These are phyloP conservation scores for Ophiothrix spiculata DNA, from an alignment of 35 echinoderm and acorn worm species.

Conservation along the genomic window DNA sequence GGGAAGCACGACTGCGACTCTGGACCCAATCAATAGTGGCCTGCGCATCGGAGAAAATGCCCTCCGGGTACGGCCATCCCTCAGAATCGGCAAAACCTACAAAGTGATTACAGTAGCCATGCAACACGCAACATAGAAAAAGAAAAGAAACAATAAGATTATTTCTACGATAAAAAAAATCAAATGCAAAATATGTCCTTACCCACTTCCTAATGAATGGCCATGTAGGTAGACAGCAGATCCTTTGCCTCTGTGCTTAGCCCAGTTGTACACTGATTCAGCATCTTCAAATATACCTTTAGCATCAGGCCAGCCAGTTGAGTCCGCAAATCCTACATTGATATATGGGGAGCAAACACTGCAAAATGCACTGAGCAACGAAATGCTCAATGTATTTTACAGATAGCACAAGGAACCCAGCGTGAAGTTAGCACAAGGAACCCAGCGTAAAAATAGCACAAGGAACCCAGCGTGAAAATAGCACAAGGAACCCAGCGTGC, in stretches of 20 bases:
- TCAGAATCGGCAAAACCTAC: conserved; percentile 3
- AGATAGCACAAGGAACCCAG: too few relatives aligned
- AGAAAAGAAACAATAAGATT: neutral
- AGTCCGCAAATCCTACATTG: neutral
- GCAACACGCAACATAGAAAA: neutral
- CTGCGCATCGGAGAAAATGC: neutral
- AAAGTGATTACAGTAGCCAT: neutral
- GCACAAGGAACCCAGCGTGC: too few relatives aligned
- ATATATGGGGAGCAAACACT: neutral
- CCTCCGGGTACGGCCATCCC: neutral
- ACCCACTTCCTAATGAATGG: neutral
- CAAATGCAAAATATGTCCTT: neutral
- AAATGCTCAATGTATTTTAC: neutral
- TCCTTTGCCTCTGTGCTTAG: neutral
- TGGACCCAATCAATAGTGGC: neutral
- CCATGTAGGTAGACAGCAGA: neutral
- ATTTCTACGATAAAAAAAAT: neutral
- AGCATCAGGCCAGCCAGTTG: neutral
- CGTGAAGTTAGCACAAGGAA: too few relatives aligned
- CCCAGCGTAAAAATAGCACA: too few relatives aligned
- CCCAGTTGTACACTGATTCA: neutral
- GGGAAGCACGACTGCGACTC: neutral
- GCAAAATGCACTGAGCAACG: neutral
- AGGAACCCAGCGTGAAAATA: too few relatives aligned
- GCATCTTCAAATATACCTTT: neutral